These are phyloP conservation scores for Drosophila kurseongensis DNA, from an alignment of 1,140 invertebrate species.

Conservation along the genomic window DNA sequence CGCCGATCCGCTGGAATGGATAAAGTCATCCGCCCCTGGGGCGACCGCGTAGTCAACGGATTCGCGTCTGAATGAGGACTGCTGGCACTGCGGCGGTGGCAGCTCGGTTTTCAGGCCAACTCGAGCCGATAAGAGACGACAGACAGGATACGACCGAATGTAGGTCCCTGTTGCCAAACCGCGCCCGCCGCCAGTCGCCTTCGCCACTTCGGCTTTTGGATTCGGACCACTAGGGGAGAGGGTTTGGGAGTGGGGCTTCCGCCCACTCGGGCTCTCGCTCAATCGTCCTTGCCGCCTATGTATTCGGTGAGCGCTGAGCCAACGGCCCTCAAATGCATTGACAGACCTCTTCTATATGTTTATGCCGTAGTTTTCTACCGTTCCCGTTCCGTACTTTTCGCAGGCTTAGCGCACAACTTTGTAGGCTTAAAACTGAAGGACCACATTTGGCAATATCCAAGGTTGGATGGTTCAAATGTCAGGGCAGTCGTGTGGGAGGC, in stretches of 20 bases:
- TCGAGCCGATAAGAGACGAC: constrained; percentile 43
- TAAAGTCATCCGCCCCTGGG: constrained; percentile 34
- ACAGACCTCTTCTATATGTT: constrained; percentile 71
- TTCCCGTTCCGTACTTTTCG: constrained; percentile 31
- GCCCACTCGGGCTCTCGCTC: constrained; percentile 39
- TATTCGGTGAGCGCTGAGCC: constrained; percentile 50
- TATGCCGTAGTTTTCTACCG: constrained; percentile 28
- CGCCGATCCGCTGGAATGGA: constrained; percentile 24
- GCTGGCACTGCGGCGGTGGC: constrained; percentile 56
- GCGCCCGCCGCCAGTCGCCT: constrained; percentile 57
- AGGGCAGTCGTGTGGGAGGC: constrained; percentile 61
- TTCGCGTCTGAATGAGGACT: constrained; percentile 75
- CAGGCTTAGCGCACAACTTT: constrained; percentile 71
- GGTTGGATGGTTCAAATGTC: constrained; percentile 72
- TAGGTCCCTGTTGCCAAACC: constrained; percentile 78
- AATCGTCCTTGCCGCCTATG: constrained; percentile 68
- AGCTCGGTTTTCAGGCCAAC: constrained; percentile 69
- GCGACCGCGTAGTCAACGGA: constrained; percentile 68
- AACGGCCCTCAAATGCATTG: constrained; percentile 78
- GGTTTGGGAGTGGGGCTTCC: constrained; percentile 11
- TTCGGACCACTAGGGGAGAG: constrained; percentile 18
- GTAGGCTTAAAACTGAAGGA: constrained; percentile 80
- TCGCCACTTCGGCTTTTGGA: constrained; percentile 8
- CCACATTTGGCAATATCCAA: constrained; percentile 77
- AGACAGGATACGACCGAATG: constrained; percentile 64